Evolutionary conservation across 2,113 vertebrate genomes (phyloP), one percentile per base, ranked within the genome.

Genomic region (Mionectes macconnelli): DNA sequence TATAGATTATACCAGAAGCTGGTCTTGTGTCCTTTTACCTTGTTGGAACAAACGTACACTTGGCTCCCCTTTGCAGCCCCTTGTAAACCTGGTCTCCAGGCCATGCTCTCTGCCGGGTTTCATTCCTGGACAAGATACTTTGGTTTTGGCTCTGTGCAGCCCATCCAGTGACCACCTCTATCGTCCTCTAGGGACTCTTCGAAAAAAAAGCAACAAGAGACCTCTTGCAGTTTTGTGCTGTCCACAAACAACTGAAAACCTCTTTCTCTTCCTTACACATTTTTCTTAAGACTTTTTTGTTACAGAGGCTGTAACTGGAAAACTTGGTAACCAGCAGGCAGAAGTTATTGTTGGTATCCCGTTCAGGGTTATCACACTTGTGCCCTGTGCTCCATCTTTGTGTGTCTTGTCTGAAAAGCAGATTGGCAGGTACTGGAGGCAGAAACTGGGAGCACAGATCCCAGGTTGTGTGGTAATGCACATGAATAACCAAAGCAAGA

Each of bases 101-200:
- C 39, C 11, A 2, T 6, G 11, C 31, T 74, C n/a, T 28, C 31
- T 1, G 1, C 20, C 0, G 0, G 13, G 11, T 77, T 60, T 49
- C 23, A 3, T 55, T 60, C 15, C 10, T 19, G 28, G 39, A 56
- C 14, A 14, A 22, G 28, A 21, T 19, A 24, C 44, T 63, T 64
- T 22, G 8, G 49, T 50, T 13, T 62, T 39, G 33, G 27, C 28
- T 87, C 10, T 1, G 0, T 21, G 49, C 17, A 49, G 25, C 37
- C 25, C 37, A 42, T 27, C 42, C 23, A 24, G 23, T 2, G 2
- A 39, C 37, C 39, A 62, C 21, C 12, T 63, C 25, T 1, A 3
- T 47, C n/a, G 27, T 30, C 17, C 17, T 8, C 3, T 2, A 0
- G 18, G 24, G 50, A 59, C 35, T n/a, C 28, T 63, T 66, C 14